A percentile compares a stretch with the other conserved stretches of the same genome.
Evolutionary conservation across 2,113 vertebrate species (phyloP).

Genomic region (Rhadina sibilatrix): DNA sequence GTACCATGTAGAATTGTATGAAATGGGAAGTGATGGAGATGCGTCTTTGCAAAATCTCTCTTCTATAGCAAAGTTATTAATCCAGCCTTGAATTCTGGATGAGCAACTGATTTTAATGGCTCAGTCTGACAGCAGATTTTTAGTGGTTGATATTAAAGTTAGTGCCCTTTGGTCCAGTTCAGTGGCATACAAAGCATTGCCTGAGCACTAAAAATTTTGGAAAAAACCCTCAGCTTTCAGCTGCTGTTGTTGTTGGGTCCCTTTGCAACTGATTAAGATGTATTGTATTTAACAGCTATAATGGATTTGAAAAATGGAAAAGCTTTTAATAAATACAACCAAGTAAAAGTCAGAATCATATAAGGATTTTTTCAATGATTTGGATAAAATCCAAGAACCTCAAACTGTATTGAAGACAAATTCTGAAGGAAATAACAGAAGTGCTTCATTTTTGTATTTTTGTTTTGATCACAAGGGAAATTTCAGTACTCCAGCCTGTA

Average conservation of each 20-base stretch:
- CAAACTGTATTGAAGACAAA: background rate
- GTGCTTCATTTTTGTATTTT: accelerated
- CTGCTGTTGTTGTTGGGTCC: background rate
- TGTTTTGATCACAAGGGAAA: background rate
- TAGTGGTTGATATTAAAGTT: background rate
- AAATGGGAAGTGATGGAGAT: background rate
- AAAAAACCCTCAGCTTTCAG: background rate
- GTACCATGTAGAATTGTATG: background rate
- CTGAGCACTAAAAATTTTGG: background rate
- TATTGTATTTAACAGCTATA: background rate
- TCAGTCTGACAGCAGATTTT: background rate
- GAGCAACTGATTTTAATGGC: background rate
- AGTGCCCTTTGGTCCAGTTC: background rate
- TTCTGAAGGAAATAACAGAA: background rate
- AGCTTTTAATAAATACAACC: background rate
- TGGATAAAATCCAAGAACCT: background rate
- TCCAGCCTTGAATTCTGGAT: background rate
- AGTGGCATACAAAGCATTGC: background rate
- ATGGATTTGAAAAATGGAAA: background rate
- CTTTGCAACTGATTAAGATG: background rate
- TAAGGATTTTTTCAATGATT: background rate
- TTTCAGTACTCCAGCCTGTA: background rate
- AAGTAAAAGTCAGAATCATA: background rate
- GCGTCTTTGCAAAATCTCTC: background rate
- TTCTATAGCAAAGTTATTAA: background rate